Evolutionary conservation across 2,888 invertebrate species (phyloP).

Genomic region (Lasiommata megera): DNA sequence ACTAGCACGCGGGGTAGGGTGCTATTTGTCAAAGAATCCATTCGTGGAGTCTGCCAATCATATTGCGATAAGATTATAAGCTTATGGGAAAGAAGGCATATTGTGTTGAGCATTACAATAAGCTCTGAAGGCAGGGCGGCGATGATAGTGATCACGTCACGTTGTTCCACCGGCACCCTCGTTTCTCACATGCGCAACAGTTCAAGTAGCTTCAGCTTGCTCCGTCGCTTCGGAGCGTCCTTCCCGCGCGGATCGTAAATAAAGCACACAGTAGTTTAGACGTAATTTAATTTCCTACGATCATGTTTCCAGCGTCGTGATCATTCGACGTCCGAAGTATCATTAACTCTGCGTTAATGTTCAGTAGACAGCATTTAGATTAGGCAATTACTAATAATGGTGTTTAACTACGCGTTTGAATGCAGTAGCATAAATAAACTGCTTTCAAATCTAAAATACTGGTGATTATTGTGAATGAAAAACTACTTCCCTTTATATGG

Average conservation of each 20-base stretch:
- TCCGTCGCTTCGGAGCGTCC: too few relatives aligned
- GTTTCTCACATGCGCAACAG: too few relatives aligned
- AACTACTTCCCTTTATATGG: not conserved
- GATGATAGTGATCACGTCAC: too few relatives aligned
- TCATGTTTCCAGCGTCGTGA: not conserved
- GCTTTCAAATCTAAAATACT: not conserved
- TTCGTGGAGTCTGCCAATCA: too few relatives aligned
- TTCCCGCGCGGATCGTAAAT: not conserved
- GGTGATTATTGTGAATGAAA: not conserved
- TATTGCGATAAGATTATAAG: too few relatives aligned
- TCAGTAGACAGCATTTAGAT: slow-evolving; percentile 7
- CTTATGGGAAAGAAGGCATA: too few relatives aligned
- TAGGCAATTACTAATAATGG: slow-evolving; percentile 3
- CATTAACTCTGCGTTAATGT: slow-evolving; percentile 1
- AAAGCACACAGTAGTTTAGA: not conserved
- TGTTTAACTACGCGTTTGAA: slow-evolving; percentile 2
- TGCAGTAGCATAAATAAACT: not conserved
- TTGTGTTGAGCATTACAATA: too few relatives aligned
- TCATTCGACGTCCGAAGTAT: not conserved
- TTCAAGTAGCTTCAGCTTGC: too few relatives aligned
- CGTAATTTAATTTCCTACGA: not conserved
- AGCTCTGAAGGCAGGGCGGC: too few relatives aligned
- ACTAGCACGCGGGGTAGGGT: not conserved
- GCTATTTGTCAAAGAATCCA: not conserved
- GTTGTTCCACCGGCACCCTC: too few relatives aligned